Base-by-base conservation (phyloP, 2,797 vertebrate species). In the Cichlasoma orientale region DNA sequence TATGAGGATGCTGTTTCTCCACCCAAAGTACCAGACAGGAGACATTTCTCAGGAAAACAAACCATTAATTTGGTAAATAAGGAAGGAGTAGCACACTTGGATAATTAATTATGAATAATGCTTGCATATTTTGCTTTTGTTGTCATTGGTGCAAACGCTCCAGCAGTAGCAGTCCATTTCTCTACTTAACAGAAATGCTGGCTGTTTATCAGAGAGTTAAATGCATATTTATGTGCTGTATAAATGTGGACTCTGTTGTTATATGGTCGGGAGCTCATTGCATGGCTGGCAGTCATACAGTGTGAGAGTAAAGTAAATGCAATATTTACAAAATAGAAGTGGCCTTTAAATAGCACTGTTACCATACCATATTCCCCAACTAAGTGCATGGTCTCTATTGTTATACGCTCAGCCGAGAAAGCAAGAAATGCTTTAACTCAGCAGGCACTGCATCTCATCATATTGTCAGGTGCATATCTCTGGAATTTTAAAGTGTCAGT, bases 11-110 rank as follows among this genome's bases (percentile, higher is more conserved):
- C 78, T 36, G 63, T 79, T 85, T 86, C 79, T 86, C 84, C 86
- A 82, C 84, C 86, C 85, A 78, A 59, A 52, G 3, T 59, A 85
- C 74, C 77, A 90, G 86, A 87, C 89, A 82, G 71, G 78, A 86
- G 76, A 89, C 87, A 86, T 91, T 88, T 90, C 80, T 86, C 86
- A 91, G 87, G 91, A 89, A 95, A 96, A 90, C 93, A 90, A 93
- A 90, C 73, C 89, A 93, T 93, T 90, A 74, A 87, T 92, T 93
- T 94, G 88, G 92, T 90, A 93, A 95, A 93, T 89, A 93, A 93
- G 77, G 79, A 89, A 86, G 61, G 82, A 92, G 91, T 89, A 83
- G 68, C 70, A 89, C 77, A 79, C 93, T 92, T 88, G 79, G 70
- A 85, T 89, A 90, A 93, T 93, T 92, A 87, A 93, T 92, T 77